phyloP scores from a whole-genome alignment of 2,113 vertebrate genomes.

The Plecturocebus donacophilus region DNA sequence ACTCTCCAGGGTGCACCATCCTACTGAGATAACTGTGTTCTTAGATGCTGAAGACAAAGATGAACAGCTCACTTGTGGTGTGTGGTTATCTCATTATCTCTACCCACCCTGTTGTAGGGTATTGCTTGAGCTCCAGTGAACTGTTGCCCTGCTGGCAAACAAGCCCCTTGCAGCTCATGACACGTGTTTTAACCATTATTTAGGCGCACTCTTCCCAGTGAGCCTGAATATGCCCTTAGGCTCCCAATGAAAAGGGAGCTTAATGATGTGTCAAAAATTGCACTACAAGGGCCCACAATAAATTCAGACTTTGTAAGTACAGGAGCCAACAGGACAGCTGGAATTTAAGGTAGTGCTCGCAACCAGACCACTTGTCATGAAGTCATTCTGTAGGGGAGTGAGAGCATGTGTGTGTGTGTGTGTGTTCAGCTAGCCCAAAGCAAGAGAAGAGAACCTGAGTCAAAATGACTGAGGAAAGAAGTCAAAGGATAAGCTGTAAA shows the following conservation, averaged over 20 bases:
- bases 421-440: neutral
- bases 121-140: conserved; percentile 61
- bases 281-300: conserved; percentile 67
- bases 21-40: conserved; percentile 68
- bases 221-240: conserved; percentile 72
- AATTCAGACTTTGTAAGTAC: conserved; percentile 72
- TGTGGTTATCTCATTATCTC: conserved; percentile 76
- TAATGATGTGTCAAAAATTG: conserved; percentile 80
- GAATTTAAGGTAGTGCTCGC: conserved; percentile 65
- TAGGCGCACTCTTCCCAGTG: conserved; percentile 56
- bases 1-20: conserved; percentile 55
- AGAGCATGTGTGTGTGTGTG: neutral
- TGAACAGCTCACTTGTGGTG: conserved; percentile 55
- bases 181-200: conserved; percentile 70
- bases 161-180: conserved; percentile 74
- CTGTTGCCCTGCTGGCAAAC: conserved; percentile 76
- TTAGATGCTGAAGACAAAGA: conserved; percentile 63
- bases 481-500: neutral
- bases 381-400: conserved; percentile 25
- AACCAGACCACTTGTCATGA: conserved; percentile 50
- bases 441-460: neutral
- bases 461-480: conserved; percentile 18
- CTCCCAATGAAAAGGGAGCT: conserved; percentile 73
- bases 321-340: conserved; percentile 59
- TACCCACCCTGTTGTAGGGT: conserved; percentile 51